Conservation (phyloP, 2,113 vertebrate species). For the Chloropsis hardwickii region DNA sequence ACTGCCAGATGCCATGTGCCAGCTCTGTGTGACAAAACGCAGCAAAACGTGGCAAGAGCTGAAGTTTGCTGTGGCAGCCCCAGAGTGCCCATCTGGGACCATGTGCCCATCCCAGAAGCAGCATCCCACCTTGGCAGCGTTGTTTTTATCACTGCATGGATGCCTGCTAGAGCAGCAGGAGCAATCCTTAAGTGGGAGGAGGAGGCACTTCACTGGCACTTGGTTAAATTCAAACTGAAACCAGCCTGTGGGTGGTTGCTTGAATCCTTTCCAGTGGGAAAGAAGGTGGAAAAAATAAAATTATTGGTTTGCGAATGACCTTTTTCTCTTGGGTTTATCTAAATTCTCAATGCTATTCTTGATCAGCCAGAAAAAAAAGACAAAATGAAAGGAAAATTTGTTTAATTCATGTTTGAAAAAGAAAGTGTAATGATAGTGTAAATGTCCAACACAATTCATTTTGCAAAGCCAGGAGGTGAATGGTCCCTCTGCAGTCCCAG, state of each 20-base stretch:
- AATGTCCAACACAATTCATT: not conserved
- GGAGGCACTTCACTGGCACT: not conserved
- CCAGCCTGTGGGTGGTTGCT: not conserved
- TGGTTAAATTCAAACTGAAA: not conserved
- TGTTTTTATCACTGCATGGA: accelerated
- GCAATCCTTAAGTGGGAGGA: not conserved
- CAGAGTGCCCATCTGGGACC: not conserved
- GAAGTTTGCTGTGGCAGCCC: not conserved
- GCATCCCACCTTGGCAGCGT: not conserved
- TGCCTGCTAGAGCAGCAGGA: not conserved
- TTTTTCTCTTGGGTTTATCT: not conserved
- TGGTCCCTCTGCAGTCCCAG: not conserved
- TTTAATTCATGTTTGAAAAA: not conserved
- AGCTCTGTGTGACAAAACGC: not conserved
- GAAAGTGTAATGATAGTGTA: not conserved
- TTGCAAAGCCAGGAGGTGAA: not conserved
- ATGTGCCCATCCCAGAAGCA: not conserved
- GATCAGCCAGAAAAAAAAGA: not conserved
- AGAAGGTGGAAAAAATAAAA: not conserved
- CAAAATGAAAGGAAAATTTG: not conserved
- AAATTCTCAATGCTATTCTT: not conserved
- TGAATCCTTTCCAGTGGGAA: not conserved
- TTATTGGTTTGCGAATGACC: not conserved
- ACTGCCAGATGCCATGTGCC: not conserved
- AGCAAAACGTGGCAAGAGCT: not conserved